Percentiles rank a stretch among this genome's conserved stretches.
phyloP scores from a whole-genome alignment of 2,113 vertebrate species.

The Salvator merianae region DNA sequence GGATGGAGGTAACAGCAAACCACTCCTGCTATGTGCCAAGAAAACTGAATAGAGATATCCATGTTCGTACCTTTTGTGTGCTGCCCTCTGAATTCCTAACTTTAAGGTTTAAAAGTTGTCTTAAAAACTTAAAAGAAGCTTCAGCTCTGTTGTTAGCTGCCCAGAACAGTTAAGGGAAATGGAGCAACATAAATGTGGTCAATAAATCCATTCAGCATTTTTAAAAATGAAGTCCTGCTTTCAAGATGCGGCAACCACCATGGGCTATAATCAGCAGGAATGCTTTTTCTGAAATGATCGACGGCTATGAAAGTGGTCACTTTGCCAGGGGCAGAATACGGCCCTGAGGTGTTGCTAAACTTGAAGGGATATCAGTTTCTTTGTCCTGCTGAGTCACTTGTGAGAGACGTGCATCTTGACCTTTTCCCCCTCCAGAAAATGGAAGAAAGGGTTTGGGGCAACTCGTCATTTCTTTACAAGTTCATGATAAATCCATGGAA shows the following conservation, averaged over 20 bases:
- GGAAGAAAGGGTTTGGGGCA: not conserved
- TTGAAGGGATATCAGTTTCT: not conserved
- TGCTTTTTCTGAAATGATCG: not conserved
- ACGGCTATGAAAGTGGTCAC: not conserved
- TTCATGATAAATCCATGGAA: conserved; percentile 18
- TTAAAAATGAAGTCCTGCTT: not conserved
- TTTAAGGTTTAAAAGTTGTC: not conserved
- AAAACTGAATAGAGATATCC: too few relatives aligned
- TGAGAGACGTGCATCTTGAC: not conserved
- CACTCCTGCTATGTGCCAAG: too few relatives aligned
- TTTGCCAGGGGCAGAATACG: not conserved
- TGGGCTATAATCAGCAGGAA: not conserved
- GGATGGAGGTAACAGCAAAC: not conserved
- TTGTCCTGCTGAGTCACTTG: not conserved
- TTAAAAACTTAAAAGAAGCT: not conserved
- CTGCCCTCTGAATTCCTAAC: too few relatives aligned
- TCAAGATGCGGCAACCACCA: not conserved
- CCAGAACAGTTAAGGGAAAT: not conserved
- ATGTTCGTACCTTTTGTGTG: too few relatives aligned
- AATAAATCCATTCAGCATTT: not conserved
- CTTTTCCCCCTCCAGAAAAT: not conserved
- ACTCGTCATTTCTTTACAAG: conserved; percentile 14
- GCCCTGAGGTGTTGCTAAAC: not conserved
- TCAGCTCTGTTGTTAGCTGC: not conserved
- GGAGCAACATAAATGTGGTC: not conserved